Evolutionary conservation across 2,113 vertebrate genomes (phyloP).

Genomic region (Amphiprion percula): DNA sequence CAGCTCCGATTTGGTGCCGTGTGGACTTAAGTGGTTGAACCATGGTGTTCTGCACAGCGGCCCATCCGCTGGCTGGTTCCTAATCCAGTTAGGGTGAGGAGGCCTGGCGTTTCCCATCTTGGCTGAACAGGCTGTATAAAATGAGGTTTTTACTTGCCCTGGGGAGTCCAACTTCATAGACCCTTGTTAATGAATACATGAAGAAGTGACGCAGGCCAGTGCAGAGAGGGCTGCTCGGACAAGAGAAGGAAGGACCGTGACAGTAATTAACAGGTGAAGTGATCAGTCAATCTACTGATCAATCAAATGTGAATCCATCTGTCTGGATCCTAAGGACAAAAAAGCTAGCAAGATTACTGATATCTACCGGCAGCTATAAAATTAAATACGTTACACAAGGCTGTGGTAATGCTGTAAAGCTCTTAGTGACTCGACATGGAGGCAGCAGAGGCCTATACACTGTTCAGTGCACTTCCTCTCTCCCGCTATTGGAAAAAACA

Average conservation of each 20-base stretch:
- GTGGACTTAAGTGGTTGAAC: slow-evolving; percentile 76
- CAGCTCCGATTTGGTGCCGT: slow-evolving; percentile 58
- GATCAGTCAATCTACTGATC: slow-evolving; percentile 46
- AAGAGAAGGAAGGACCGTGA: slow-evolving; percentile 51
- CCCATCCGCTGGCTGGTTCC: slow-evolving; percentile 83
- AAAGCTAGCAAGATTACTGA: slow-evolving; percentile 19
- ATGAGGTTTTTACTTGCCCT: slow-evolving; percentile 84
- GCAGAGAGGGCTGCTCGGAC: slow-evolving; percentile 28
- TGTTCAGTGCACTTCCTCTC: slow-evolving; percentile 65
- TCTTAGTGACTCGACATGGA: slow-evolving; percentile 42
- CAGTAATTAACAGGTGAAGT: slow-evolving; percentile 71
- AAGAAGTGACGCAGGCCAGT: slow-evolving; percentile 61
- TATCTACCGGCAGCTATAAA: slow-evolving; percentile 7
- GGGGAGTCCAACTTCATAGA: slow-evolving; percentile 84
- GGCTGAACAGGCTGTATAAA: slow-evolving; percentile 81
- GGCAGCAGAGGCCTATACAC: slow-evolving; percentile 46
- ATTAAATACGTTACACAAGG: slow-evolving; percentile 30
- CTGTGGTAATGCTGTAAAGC: slow-evolving; percentile 17
- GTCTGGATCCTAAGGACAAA: slow-evolving; percentile 5
- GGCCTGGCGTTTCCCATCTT: slow-evolving; percentile 84
- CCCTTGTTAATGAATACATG: slow-evolving; percentile 77
- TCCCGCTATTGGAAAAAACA: slow-evolving; percentile 45
- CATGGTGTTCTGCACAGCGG: slow-evolving; percentile 81
- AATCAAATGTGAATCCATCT: slow-evolving; percentile 36
- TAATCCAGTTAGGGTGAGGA: slow-evolving; percentile 84